Conservation (phyloP, 2,888 invertebrate genomes). For the Lepidonotus clava region DNA sequence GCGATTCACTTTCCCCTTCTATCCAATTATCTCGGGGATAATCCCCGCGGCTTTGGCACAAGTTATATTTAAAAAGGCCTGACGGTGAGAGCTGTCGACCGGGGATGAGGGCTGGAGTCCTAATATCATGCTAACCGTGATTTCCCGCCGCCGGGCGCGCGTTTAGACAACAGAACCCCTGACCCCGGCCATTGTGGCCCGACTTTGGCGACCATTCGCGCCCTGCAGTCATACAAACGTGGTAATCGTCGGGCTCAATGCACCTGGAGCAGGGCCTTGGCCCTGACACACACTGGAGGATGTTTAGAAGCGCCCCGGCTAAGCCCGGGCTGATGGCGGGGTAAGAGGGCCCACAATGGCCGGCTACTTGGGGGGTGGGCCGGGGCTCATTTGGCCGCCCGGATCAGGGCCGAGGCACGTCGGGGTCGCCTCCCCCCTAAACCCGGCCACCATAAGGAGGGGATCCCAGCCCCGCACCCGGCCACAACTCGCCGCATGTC, state of each 20-base stretch:
- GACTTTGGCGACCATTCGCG: conserved; percentile 20
- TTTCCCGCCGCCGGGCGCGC: background rate
- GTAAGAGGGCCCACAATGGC: background rate
- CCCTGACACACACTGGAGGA: background rate
- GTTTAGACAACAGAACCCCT: conserved; percentile 22
- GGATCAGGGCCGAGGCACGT: background rate
- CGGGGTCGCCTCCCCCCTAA: background rate
- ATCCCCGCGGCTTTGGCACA: background rate
- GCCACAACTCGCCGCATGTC: background rate
- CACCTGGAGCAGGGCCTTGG: background rate
- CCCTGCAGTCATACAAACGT: background rate
- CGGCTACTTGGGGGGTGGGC: conserved; percentile 34
- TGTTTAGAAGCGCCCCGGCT: background rate
- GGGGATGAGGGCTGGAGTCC: background rate
- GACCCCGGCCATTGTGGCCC: background rate
- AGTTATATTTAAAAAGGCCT: conserved; percentile 40
- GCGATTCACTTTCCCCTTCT: conserved; percentile 39
- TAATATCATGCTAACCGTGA: conserved; percentile 40
- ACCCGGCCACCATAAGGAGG: background rate
- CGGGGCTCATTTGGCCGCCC: background rate
- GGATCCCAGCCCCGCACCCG: background rate
- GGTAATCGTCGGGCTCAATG: conserved; percentile 36
- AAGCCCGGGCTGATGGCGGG: background rate
- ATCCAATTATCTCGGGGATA: conserved; percentile 39
- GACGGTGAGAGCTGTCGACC: background rate